Base-by-base conservation (phyloP, 1,140 invertebrate species). In the Asbolus verrucosus region DNA sequence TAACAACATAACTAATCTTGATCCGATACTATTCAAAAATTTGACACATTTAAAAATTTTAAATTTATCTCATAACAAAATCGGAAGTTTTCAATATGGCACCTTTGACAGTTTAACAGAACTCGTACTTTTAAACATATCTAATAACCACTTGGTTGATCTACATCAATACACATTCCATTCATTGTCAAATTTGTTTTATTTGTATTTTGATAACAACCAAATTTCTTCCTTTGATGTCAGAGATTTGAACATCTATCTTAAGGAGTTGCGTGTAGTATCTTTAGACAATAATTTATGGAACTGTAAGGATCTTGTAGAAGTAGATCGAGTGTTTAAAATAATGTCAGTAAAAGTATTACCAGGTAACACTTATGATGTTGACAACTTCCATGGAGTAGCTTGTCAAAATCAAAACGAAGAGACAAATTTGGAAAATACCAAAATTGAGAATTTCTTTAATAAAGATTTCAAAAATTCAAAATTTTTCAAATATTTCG, bases 51-150 rank as follows among this genome's bases (percentile, higher is more conserved):
- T 65, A 11, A 14, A 43, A 15, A 5, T n/a, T 9, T 24, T 65
- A 11, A 39, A 65, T 30, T 33, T 65, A 13, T 65, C 63, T 15
- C 3, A 24, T 2, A 65, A 65, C 19, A n/a, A 9, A 3, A 65
- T 65, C 27, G 11, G 9, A 3, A n/a, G 46, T 27, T 46, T 65
- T 13, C 21, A 41, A 18, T 65, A 65, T 33, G 63, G 63, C 2
- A 30, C 21, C 5, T 65, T 65, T 15, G 15, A 19, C 13, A 39
- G 61, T 33, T 27, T 65, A 15, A 8, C 1, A 1, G n/a, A 13
- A 27, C 43, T 65, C 14, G 6, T 1, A 30, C 14, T 16, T 6
- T 43, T 65, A 11, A 30, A 65, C 11, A 43, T 65, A 24, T 65
- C 63, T 24, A 30, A 30, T 3, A 65, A 65, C 19, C 4, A 13